Evolutionary conservation across 1,140 invertebrate species (phyloP).

Genomic region (Acromyrmex charruanus): DNA sequence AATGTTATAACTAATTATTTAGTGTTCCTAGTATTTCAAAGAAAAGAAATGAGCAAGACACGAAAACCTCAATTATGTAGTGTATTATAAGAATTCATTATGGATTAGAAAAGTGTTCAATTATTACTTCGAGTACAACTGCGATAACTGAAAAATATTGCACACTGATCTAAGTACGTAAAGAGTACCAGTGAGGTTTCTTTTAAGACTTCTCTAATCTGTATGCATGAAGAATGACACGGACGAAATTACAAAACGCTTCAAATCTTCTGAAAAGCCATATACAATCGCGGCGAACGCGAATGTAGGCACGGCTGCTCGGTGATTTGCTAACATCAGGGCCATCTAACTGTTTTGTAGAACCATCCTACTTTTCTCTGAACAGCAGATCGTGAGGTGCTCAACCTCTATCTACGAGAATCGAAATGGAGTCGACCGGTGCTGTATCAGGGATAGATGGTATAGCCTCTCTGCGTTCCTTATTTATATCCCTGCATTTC

Average conservation of each 20-base stretch:
- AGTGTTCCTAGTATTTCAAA: no score
- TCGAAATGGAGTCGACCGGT: not conserved
- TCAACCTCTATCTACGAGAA: slow-evolving; percentile 59
- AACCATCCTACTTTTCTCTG: slow-evolving; percentile 72
- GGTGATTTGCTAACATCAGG: slow-evolving; percentile 72
- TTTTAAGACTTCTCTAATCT: not conserved
- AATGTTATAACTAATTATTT: no score
- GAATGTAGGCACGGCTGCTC: slow-evolving; percentile 56
- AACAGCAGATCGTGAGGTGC: slow-evolving; percentile 51
- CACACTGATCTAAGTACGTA: not conserved
- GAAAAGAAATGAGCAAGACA: no score
- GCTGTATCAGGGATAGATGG: not conserved
- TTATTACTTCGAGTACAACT: not conserved
- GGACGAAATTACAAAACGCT: slow-evolving; percentile 9
- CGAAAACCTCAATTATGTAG: no score
- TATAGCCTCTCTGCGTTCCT: not conserved
- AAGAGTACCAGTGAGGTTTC: not conserved
- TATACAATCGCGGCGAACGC: slow-evolving; percentile 28
- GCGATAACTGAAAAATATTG: not conserved
- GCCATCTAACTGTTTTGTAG: slow-evolving; percentile 74
- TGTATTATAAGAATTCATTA: no score
- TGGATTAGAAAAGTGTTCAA: not conserved
- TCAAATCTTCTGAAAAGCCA: slow-evolving; percentile 17
- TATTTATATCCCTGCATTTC: not conserved
- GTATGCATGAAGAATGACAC: not conserved